phyloP scores from a whole-genome alignment of 2,113 vertebrate genomes.

The Poeciliopsis occidentalis region DNA sequence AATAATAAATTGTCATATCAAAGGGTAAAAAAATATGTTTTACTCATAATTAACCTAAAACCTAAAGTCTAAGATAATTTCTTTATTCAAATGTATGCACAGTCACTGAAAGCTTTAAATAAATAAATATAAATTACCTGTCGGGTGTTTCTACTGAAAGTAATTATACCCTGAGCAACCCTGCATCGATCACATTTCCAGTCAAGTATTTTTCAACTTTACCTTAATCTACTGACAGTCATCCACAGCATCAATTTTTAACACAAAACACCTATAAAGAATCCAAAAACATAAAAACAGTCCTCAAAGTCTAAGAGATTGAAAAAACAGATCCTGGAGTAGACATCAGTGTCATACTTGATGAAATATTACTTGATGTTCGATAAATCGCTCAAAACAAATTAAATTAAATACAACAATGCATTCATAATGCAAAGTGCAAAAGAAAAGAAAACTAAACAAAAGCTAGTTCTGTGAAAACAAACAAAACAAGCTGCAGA shows the following conservation, averaged over 20 bases:
- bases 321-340: not conserved
- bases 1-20: not conserved
- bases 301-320: not conserved
- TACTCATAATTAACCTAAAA: too few species aligned
- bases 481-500: conserved; percentile 42
- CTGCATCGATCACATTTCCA: too few species aligned
- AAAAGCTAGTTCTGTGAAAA: conserved; percentile 3
- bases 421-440: conserved; percentile 38
- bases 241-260: not conserved
- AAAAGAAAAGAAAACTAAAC: conserved; percentile 32
- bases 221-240: not conserved
- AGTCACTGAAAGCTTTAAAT: conserved; percentile 19
- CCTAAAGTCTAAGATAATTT: conserved; percentile 32
- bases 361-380: conserved; percentile 7
- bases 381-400: conserved; percentile 7
- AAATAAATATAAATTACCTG: not conserved
- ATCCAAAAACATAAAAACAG: not conserved
- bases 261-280: not conserved
- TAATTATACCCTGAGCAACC: too few species aligned
- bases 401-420: not conserved
- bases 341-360: not conserved
- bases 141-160: too few species aligned
- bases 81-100: conserved; percentile 11
- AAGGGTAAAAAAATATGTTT: too few species aligned
- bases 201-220: not conserved